Base-by-base conservation (phyloP, 2,888 invertebrate species). In the Volucella bombylans region DNA sequence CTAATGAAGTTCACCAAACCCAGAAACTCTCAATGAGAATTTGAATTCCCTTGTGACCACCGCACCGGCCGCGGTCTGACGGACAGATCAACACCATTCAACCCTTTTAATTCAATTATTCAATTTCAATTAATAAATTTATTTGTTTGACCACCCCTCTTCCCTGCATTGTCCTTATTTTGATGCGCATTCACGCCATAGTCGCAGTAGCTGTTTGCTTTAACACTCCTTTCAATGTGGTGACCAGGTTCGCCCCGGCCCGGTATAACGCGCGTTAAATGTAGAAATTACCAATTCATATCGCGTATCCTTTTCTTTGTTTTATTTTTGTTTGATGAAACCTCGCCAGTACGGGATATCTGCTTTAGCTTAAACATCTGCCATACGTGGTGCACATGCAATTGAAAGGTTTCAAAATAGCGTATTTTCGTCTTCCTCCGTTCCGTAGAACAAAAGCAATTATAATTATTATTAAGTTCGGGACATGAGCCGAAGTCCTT, bases 361-460 rank as follows among this genome's bases (percentile, higher is more conserved):
- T 15, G 23, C 39, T 43, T 39, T n/a, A 8, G 6, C 38, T 4
- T 45, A 59, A 74, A 71, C 83, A 83, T 83, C 83, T 83, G 83
- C 74, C 65, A 41, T 55, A 41, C 47, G 23, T 47, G 65, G 52
- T 67, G 55, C 65, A 67, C 57, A 65, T 64, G 72, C 23, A 71
- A 12, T 8, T 18, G 38, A 11, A 50, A 8, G n/a, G 23, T 18
- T 18, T 43, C 23, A 38, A 52, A 43, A 62, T 52, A 50, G 15
- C 41, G 47, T 78, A 47, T 55, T 74, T 69, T 73, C 74, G 67
- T 69, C 49, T 54, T 41, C 39, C 54, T 64, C 49, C 80, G 83
- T 80, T n/a, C 83, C 83, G 83, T 79, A 83, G 80, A 83, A 83
- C 79, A 83, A 79, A 79, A 74, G 71, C 80, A 80, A 80, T 80